Evolutionary conservation across 2,113 vertebrate species (phyloP).

Genomic region (Scolopax mira): DNA sequence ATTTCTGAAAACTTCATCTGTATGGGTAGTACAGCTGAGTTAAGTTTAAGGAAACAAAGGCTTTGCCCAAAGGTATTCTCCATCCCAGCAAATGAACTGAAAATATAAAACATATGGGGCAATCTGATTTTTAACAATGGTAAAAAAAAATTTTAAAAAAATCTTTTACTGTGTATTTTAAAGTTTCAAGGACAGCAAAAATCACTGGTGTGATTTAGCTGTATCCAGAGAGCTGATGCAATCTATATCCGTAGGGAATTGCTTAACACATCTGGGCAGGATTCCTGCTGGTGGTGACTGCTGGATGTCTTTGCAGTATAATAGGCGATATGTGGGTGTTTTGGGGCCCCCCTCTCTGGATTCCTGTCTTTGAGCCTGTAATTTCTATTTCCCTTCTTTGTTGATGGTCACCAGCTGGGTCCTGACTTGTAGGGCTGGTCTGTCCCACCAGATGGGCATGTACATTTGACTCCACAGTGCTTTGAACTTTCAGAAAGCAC

Average conservation of each 20-base stretch:
- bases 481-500: not conserved
- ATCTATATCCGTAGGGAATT: conserved; percentile 12
- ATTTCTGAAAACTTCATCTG: not conserved
- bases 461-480: not conserved
- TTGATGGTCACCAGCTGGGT: not conserved
- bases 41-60: not conserved
- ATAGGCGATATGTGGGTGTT: not conserved
- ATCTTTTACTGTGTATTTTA: not conserved
- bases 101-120: not conserved
- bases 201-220: not conserved
- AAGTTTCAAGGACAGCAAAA: conserved; percentile 18
- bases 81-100: not conserved
- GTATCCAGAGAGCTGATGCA: conserved; percentile 12
- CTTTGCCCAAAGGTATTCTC: conserved; percentile 7
- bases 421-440: not conserved
- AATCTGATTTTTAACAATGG: not conserved
- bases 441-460: not conserved
- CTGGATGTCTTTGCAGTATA: not conserved
- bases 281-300: not conserved
- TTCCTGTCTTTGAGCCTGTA: not conserved
- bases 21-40: not conserved
- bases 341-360: not conserved
- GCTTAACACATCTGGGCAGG: not conserved
- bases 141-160: not conserved
- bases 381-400: not conserved